These are phyloP conservation scores for Tinea trinotella DNA, from an alignment of 2,888 invertebrate genomes.

Conservation along the genomic window DNA sequence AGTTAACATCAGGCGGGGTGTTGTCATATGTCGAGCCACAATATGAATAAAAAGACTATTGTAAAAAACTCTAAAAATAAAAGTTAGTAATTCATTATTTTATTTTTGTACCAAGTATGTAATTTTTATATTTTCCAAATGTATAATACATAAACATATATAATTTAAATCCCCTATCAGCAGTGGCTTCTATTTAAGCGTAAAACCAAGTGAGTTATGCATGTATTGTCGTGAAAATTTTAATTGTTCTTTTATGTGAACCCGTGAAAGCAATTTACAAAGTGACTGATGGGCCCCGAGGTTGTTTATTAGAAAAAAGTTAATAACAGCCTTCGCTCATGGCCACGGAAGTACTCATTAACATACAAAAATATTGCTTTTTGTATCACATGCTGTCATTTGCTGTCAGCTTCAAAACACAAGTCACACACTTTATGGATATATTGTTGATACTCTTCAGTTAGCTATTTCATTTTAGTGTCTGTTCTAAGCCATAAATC, in stretches of 20 bases:
- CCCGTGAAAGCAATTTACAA: constrained; percentile 26
- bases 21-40: background rate
- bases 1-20: no score
- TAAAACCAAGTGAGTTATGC: background rate
- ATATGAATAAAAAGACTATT: background rate
- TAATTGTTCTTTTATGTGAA: constrained; percentile 23
- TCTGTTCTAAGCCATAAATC: no score
- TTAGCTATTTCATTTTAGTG: no score
- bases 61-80: background rate
- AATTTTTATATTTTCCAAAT: no score
- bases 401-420: constrained; percentile 19
- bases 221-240: constrained; percentile 21
- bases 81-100: no score
- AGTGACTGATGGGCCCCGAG: constrained; percentile 33
- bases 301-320: constrained; percentile 28
- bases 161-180: no score
- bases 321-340: constrained; percentile 27
- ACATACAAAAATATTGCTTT: constrained; percentile 24
- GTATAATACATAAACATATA: background rate
- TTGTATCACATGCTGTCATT: constrained; percentile 15
- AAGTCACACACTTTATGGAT: constrained; percentile 17
- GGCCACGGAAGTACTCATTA: constrained; percentile 26
- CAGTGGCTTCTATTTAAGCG: background rate
- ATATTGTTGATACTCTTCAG: no score
- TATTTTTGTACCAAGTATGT: no score